Conservation (phyloP, 2,113 vertebrate genomes). For the Nothobranchius kuhntae region DNA sequence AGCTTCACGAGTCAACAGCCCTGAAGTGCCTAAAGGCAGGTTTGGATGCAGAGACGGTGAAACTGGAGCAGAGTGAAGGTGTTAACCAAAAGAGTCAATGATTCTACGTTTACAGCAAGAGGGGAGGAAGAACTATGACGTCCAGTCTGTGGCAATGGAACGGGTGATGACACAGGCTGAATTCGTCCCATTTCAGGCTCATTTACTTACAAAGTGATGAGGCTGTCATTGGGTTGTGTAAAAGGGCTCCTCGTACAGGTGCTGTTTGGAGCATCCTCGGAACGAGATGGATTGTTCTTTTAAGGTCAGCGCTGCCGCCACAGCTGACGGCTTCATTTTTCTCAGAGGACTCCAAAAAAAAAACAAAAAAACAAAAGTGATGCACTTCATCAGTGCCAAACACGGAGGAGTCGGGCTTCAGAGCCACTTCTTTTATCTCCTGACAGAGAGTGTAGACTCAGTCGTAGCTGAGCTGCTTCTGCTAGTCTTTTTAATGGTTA, state of each 20-base stretch:
- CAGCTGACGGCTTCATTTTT: constrained; percentile 76
- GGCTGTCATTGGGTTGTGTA: constrained; percentile 43
- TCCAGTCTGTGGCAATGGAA: background rate
- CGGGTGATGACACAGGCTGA: background rate
- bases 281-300: constrained; percentile 63
- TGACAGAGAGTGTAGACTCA: background rate
- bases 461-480: constrained; percentile 8
- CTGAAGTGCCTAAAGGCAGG: constrained; percentile 18
- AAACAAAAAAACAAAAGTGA: constrained; percentile 18
- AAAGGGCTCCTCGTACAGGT: constrained; percentile 35
- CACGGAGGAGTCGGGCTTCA: background rate
- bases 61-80: constrained; percentile 13
- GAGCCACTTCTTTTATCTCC: constrained; percentile 5
- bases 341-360: constrained; percentile 41
- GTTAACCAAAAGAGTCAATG: constrained; percentile 17
- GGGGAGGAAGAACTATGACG: background rate
- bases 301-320: constrained; percentile 13
- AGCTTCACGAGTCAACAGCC: constrained; percentile 43
- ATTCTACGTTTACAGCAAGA: background rate
- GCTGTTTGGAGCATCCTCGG: constrained; percentile 23
- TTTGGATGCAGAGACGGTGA: constrained; percentile 6
- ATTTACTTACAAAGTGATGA: constrained; percentile 38
- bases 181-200: constrained; percentile 17
- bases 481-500: constrained; percentile 47
- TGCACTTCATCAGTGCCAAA: constrained; percentile 8